A percentile compares a stretch with the other conserved stretches of the same genome.
Conservation (phyloP, 2,113 vertebrate genomes). For the Saimiri boliviensis region DNA sequence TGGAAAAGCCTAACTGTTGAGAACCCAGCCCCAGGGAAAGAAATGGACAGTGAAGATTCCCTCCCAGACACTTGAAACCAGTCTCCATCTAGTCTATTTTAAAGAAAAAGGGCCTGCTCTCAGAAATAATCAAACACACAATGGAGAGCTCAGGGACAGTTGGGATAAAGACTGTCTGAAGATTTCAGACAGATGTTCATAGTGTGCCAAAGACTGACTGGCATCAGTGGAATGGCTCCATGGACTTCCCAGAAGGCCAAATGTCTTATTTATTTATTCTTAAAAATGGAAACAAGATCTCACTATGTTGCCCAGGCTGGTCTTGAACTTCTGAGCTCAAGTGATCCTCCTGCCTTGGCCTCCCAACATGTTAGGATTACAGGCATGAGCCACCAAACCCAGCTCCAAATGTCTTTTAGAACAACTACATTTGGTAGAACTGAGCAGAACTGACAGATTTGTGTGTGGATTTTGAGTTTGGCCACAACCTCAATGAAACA, state of each 20-base stretch:
- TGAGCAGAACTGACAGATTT: neutral
- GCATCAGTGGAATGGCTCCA: neutral
- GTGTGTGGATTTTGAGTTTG: neutral
- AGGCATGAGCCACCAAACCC: no score
- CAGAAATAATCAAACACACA: neutral
- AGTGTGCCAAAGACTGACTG: neutral
- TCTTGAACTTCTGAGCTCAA: no score
- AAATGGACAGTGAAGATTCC: neutral
- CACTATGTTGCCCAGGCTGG: no score
- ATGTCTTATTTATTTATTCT: neutral
- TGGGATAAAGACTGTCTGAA: neutral
- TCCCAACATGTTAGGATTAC: no score
- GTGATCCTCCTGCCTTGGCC: no score
- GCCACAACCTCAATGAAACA: neutral
- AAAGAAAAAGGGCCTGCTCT: neutral
- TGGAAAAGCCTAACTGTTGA: neutral
- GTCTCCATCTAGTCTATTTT: neutral
- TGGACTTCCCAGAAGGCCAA: slow-evolving; percentile 11
- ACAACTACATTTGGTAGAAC: neutral
- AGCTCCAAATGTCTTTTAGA: slow-evolving; percentile 6
- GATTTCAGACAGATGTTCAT: neutral
- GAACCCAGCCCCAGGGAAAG: neutral
- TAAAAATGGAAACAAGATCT: no score
- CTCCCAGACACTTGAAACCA: slow-evolving; percentile 9
- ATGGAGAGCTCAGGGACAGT: neutral